phyloP scores from a whole-genome alignment of 2,797 vertebrate genomes.

The Mionectes olivaceus region DNA sequence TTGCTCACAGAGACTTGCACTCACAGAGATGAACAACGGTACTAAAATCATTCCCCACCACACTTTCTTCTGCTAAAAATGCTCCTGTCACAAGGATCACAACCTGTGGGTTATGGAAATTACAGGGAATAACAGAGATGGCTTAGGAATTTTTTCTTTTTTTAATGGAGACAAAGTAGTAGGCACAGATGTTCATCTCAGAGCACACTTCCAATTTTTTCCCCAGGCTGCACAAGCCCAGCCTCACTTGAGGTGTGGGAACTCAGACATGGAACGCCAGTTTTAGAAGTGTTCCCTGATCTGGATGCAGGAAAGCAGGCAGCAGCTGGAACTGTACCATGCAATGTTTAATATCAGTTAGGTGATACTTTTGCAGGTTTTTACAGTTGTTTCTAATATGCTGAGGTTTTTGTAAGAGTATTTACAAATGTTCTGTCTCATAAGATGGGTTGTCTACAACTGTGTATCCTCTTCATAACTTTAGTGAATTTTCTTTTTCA shows the following conservation, averaged over 20 bases:
- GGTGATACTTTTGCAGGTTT: not conserved
- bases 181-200: not conserved
- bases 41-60: not conserved
- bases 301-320: not conserved
- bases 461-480: not conserved
- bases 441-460: not conserved
- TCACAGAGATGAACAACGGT: not conserved
- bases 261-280: rapidly evolving
- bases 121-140: not conserved
- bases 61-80: not conserved
- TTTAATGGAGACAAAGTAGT: not conserved
- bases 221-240: rapidly evolving
- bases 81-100: not conserved
- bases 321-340: not conserved
- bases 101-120: not conserved
- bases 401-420: not conserved
- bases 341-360: not conserved
- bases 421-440: not conserved
- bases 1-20: not conserved
- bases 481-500: not conserved
- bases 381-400: not conserved
- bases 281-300: not conserved
- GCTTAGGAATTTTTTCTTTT: not conserved
- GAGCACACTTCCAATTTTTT: not conserved
- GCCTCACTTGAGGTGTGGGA: not conserved